Conservation (phyloP, 2,797 vertebrate species). For the Agapornis canus region DNA sequence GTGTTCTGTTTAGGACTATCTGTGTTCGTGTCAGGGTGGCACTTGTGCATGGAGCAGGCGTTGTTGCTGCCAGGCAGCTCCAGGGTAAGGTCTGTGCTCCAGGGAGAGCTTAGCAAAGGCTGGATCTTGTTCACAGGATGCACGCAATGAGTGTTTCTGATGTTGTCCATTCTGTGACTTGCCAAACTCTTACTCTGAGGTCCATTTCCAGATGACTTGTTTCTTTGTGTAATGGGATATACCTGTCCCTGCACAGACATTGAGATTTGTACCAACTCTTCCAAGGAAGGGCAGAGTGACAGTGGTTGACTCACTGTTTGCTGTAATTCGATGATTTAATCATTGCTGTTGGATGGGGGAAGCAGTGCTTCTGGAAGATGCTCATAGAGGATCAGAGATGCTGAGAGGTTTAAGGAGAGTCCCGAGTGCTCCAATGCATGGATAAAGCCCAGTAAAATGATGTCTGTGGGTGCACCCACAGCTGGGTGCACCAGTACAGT, state of each 20-base stretch:
- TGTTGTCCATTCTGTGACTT: accelerated
- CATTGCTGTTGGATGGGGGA: background rate
- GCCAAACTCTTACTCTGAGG: background rate
- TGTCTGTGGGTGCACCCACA: accelerated
- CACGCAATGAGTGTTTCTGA: accelerated
- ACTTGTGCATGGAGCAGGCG: background rate
- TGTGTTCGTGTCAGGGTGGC: background rate
- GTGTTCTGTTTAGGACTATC: background rate
- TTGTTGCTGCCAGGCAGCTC: background rate
- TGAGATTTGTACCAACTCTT: background rate
- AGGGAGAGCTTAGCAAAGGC: background rate
- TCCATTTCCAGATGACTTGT: background rate
- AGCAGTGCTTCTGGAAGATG: background rate
- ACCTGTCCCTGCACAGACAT: background rate
- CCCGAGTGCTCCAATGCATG: background rate
- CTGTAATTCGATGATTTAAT: background rate
- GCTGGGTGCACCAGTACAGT: background rate
- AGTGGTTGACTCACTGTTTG: background rate
- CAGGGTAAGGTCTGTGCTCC: accelerated
- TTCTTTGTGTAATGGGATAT: background rate
- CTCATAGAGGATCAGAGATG: background rate
- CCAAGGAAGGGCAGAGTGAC: background rate
- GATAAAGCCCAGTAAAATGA: background rate
- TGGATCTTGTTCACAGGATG: background rate
- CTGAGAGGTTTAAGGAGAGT: background rate